phyloP scores from a whole-genome alignment of 92 coral and sea anemone species.

The Palythoa grandis region DNA sequence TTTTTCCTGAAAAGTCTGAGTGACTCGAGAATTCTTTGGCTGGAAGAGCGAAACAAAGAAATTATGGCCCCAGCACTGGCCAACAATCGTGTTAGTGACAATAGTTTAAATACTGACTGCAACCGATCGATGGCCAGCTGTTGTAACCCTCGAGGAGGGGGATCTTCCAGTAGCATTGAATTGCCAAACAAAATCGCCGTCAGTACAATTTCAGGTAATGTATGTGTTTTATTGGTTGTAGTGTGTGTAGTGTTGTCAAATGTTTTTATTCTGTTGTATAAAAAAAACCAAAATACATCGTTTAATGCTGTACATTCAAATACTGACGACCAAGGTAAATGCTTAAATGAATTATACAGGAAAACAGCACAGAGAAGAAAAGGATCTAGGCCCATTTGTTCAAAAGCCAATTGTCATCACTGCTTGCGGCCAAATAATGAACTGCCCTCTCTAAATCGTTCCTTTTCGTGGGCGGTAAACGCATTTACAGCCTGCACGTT shows the following conservation, averaged over 20 bases:
- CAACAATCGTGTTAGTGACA: constrained; percentile 79
- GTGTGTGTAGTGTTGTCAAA: no score
- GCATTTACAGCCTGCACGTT: no score
- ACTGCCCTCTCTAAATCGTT: no score
- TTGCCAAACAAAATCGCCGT: constrained; percentile 76
- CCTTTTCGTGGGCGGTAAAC: no score
- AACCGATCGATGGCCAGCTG: constrained; percentile 69
- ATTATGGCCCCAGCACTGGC: constrained; percentile 54
- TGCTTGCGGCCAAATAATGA: no score
- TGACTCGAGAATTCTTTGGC: constrained; percentile 75
- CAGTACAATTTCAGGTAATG: constrained; percentile 69
- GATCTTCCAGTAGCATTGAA: constrained; percentile 66
- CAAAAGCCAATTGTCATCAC: no score
- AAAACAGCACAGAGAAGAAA: no score
- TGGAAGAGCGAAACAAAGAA: constrained; percentile 75
- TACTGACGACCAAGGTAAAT: no score
- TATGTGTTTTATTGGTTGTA: not conserved
- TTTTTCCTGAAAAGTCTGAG: constrained; percentile 50
- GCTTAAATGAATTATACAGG: no score
- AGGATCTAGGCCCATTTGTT: not conserved
- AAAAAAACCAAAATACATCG: no score
- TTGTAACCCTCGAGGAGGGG: constrained; percentile 72
- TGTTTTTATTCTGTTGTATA: no score
- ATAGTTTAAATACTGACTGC: constrained; percentile 66
- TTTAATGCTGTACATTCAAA: no score